Percentiles rank a stretch among this genome's conserved stretches.
Evolutionary conservation across 2,888 invertebrate species (phyloP).

Genomic region (Periphyllus acericola): DNA sequence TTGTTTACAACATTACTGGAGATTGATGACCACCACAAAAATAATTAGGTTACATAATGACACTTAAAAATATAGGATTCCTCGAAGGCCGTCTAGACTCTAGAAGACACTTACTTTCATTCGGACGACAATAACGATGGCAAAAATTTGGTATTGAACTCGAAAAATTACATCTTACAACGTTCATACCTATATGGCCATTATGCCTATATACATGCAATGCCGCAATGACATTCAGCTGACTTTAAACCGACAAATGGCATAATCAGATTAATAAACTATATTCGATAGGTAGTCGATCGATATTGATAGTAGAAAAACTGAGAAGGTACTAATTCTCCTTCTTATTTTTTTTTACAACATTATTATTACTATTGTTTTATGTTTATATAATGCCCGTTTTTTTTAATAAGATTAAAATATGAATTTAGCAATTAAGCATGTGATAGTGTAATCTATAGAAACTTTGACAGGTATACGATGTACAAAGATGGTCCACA

Average conservation of each 20-base stretch:
- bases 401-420: not conserved
- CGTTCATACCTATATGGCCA: not conserved
- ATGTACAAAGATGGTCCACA: not conserved
- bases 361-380: not conserved
- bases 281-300: constrained; percentile 6
- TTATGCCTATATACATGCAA: not conserved
- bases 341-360: not conserved
- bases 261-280: constrained; percentile 12
- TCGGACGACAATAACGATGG: not conserved
- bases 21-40: constrained; percentile 1
- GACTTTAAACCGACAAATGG: constrained; percentile 47
- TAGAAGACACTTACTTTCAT: constrained; percentile 42
- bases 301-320: not conserved
- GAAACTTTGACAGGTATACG: not conserved
- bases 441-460: constrained; percentile 20
- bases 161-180: constrained; percentile 3
- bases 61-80: not conserved
- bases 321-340: not conserved
- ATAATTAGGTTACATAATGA: constrained; percentile 13
- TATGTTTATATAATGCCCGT: not conserved
- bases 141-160: not conserved
- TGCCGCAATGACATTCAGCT: constrained; percentile 50
- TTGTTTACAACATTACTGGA: constrained; percentile 11
- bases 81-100: constrained; percentile 33
- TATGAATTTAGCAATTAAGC: not conserved